phyloP scores from a whole-genome alignment of 2,888 invertebrate species.

The Leptopilina drosophilae region DNA sequence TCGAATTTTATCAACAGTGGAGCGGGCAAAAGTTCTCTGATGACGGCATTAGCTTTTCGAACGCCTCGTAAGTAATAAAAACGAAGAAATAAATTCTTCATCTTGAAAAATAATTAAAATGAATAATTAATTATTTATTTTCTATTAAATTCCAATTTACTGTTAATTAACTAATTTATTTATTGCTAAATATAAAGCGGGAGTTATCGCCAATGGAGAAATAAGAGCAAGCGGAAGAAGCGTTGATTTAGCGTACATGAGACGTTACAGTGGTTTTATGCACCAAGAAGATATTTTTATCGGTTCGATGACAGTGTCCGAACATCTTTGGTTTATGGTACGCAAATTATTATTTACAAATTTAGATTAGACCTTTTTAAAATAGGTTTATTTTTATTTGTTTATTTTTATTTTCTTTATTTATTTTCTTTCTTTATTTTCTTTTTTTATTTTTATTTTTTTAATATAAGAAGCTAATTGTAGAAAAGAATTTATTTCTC shows the following conservation, averaged over 20 bases:
- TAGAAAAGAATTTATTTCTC: no score
- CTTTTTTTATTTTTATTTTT: no score
- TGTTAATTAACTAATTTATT: conserved; percentile 2
- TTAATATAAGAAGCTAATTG: no score
- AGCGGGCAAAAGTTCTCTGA: conserved; percentile 92
- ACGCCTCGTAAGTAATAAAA: conserved; percentile 81
- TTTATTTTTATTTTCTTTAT: no score
- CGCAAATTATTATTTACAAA: not conserved
- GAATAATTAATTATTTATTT: no score
- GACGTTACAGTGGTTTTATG: conserved; percentile 90
- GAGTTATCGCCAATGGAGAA: conserved; percentile 86
- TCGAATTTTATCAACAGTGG: conserved; percentile 80
- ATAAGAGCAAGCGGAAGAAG: conserved; percentile 87
- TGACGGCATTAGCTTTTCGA: conserved; percentile 89
- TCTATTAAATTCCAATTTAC: no score
- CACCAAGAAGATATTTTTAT: conserved; percentile 95
- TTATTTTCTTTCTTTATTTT: no score
- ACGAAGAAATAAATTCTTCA: not conserved
- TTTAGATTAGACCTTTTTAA: not conserved
- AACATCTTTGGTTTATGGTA: conserved; percentile 93
- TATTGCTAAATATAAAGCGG: conserved; percentile 77
- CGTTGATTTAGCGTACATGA: conserved; percentile 85
- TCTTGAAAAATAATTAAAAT: no score
- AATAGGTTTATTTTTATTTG: not conserved
- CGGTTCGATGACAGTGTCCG: conserved; percentile 89